A percentile compares a stretch with the other conserved stretches of the same genome.
phyloP scores from a whole-genome alignment of 92 coral and sea anemone genomes.

The Actinernus sp. region DNA sequence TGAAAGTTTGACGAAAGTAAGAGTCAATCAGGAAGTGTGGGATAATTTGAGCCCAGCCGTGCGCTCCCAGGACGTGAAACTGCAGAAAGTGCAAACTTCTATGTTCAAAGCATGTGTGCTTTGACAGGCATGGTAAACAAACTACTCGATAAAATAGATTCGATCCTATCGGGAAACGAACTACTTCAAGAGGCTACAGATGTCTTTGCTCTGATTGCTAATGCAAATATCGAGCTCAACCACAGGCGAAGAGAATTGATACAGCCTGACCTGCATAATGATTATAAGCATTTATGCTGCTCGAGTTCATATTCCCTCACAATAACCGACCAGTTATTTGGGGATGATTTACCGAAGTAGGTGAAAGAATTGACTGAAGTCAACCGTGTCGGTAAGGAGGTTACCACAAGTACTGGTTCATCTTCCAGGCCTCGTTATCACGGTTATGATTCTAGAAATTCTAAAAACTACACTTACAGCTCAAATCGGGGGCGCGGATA shows the following conservation, averaged over 20 bases:
- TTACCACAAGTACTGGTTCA: no score
- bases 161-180: slow-evolving; percentile 34
- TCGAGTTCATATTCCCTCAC: slow-evolving; percentile 21
- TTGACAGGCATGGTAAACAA: slow-evolving; percentile 13
- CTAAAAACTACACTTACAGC: no score
- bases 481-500: no score
- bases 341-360: slow-evolving; percentile 50
- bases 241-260: slow-evolving; percentile 41
- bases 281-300: slow-evolving; percentile 18
- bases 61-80: slow-evolving; percentile 47
- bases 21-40: slow-evolving; percentile 57
- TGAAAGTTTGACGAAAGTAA: slow-evolving; percentile 41
- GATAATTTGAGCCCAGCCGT: slow-evolving; percentile 47
- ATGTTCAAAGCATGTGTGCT: slow-evolving; percentile 41
- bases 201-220: no score
- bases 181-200: no score
- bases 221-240: slow-evolving; percentile 42
- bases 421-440: no score
- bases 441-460: no score
- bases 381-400: slow-evolving; percentile 55
- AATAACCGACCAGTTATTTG: no score
- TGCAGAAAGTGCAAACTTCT: slow-evolving; percentile 47
- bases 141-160: no score
- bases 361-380: slow-evolving; percentile 57
- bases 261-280: slow-evolving; percentile 55